phyloP scores from a whole-genome alignment of 2,113 vertebrate genomes.

The Thalassarche chlororhynchos region DNA sequence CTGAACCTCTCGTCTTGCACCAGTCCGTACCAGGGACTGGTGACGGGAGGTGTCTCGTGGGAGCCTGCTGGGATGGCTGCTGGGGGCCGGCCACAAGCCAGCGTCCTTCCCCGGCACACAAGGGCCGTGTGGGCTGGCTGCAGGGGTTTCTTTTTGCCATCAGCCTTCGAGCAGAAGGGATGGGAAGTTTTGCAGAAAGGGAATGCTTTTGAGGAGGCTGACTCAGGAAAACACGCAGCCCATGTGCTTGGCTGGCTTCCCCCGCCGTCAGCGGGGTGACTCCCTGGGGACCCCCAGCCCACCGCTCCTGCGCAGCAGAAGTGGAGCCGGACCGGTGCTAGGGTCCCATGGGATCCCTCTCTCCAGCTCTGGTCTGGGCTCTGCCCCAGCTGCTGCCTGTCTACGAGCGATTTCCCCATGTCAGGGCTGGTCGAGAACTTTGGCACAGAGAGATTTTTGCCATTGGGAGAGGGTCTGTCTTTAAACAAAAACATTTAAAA shows the following conservation, averaged over 20 bases:
- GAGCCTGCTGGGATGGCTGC: background rate
- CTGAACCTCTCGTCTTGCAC: too few relatives aligned
- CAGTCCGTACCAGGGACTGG: background rate
- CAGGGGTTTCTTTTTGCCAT: background rate
- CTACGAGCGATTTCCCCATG: background rate
- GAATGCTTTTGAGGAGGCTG: background rate
- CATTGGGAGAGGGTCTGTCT: background rate
- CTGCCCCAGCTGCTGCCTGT: background rate
- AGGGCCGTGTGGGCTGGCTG: background rate
- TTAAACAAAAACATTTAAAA: background rate
- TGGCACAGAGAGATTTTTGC: background rate
- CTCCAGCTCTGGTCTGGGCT: background rate
- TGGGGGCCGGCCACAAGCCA: background rate
- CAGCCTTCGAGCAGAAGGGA: background rate
- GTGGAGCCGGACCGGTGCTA: fast-evolving
- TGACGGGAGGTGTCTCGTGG: too few relatives aligned
- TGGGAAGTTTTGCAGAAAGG: background rate
- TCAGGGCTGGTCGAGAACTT: background rate
- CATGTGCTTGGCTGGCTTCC: background rate
- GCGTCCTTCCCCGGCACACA: background rate
- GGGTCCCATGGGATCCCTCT: background rate
- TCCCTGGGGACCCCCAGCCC: background rate
- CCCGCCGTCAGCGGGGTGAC: fast-evolving
- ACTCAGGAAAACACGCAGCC: background rate
- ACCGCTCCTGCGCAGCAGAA: background rate